Percentiles rank a stretch among this genome's conserved stretches.
Conservation (phyloP, 2,888 invertebrate genomes). For the Apantesis nais region DNA sequence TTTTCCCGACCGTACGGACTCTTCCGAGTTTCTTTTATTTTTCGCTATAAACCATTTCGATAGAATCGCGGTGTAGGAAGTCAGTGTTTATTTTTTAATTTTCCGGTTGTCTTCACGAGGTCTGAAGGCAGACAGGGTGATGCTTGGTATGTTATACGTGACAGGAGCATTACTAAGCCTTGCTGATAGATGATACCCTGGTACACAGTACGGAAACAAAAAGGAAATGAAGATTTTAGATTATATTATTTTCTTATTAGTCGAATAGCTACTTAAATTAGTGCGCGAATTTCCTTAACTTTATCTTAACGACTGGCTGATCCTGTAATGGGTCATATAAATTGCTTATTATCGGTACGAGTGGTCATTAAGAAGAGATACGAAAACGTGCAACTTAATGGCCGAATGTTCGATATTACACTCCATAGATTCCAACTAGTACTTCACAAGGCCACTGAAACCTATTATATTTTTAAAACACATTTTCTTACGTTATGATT, state of each 20-base stretch:
- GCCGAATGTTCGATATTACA: constrained; percentile 42
- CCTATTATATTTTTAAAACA: not conserved
- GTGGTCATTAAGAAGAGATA: constrained; percentile 62
- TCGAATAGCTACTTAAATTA: constrained; percentile 54
- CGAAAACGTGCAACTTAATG: constrained; percentile 50
- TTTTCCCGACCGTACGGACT: constrained; percentile 33
- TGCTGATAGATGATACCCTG: constrained; percentile 53
- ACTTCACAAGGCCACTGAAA: not conserved
- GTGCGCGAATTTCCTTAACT: constrained; percentile 58
- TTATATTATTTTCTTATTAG: constrained; percentile 28
- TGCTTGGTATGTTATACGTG: constrained; percentile 66
- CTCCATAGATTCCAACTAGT: constrained; percentile 25
- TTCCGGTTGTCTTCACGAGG: constrained; percentile 81
- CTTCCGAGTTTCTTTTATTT: constrained; percentile 47
- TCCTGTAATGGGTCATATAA: constrained; percentile 75
- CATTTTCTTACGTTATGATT: not conserved
- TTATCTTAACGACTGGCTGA: constrained; percentile 74
- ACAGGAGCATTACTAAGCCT: constrained; percentile 67
- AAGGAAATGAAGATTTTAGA: constrained; percentile 22
- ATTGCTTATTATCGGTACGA: constrained; percentile 71
- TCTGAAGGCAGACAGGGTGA: constrained; percentile 65
- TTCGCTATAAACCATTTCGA: constrained; percentile 55
- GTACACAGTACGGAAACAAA: constrained; percentile 14
- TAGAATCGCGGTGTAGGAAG: constrained; percentile 60
- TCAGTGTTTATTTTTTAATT: constrained; percentile 81